These are phyloP conservation scores for Mallotus villosus DNA, from an alignment of 2,797 vertebrate genomes.

Conservation along the genomic window DNA sequence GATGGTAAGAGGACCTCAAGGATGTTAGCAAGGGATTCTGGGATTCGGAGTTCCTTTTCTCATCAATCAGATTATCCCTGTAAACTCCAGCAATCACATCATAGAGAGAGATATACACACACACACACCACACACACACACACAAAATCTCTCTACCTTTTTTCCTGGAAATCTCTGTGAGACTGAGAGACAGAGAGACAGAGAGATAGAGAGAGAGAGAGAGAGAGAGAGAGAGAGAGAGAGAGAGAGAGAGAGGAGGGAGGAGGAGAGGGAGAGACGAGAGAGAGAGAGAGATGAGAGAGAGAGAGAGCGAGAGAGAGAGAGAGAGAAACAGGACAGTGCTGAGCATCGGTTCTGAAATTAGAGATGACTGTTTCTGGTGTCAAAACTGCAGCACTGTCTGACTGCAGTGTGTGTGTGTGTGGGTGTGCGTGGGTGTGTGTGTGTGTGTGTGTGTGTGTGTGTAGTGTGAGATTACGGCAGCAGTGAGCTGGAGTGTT, in stretches of 20 bases:
- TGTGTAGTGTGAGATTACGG: neutral
- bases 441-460: neutral
- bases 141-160: neutral
- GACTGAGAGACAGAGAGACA: constrained; percentile 1
- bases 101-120: neutral
- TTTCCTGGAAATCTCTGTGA: no score
- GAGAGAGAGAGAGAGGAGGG: constrained; percentile 5
- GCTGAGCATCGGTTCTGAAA: neutral
- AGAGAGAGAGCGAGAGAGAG: no score
- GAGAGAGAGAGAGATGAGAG: neutral
- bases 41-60: no score
- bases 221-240: constrained; percentile 18
- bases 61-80: no score
- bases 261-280: neutral
- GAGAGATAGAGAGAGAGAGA: constrained; percentile 10
- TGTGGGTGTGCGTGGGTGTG: neutral
- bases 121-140: constrained; percentile 6
- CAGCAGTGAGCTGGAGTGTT: neutral
- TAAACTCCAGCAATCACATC: neutral
- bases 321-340: neutral
- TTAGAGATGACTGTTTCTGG: no score
- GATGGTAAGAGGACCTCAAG: no score
- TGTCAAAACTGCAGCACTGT: no score
- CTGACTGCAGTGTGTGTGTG: no score
- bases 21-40: no score